Evolutionary conservation across 2,113 vertebrate species (phyloP).

Genomic region (Hiodon alosoides): DNA sequence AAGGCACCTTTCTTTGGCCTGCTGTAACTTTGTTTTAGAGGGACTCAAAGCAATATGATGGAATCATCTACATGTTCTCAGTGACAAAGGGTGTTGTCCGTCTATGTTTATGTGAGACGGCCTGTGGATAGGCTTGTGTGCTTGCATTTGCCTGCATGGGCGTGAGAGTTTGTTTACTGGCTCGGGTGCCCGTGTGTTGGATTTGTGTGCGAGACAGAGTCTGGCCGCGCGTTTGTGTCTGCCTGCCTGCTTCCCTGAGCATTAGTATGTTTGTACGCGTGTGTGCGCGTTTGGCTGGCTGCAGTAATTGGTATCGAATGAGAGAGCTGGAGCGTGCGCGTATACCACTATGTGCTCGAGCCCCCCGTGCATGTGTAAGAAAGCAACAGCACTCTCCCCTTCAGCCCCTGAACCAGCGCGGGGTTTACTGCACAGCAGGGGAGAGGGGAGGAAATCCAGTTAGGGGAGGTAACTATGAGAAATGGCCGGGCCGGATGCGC

Average conservation of each 20-base stretch:
- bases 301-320: no score
- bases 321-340: no score
- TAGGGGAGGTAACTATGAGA: conserved; percentile 71
- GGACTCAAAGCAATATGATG: neutral
- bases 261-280: neutral
- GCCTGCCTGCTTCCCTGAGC: neutral
- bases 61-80: no score
- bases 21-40: neutral
- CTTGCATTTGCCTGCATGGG: neutral
- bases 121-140: neutral
- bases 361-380: conserved; percentile 11
- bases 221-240: neutral
- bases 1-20: neutral
- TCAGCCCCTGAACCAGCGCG: conserved; percentile 28
- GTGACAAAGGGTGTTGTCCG: no score
- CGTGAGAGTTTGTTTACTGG: neutral
- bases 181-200: neutral
- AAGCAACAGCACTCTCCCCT: conserved; percentile 28
- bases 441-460: conserved; percentile 60
- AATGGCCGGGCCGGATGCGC: conserved; percentile 53
- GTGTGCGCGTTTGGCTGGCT: neutral
- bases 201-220: neutral
- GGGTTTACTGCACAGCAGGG: conserved; percentile 16
- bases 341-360: no score
- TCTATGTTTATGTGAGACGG: no score